A percentile compares a stretch with the other conserved stretches of the same genome.
These are phyloP conservation scores for Lepas anatifera DNA, from an alignment of 2,888 invertebrate species.

Conservation along the genomic window DNA sequence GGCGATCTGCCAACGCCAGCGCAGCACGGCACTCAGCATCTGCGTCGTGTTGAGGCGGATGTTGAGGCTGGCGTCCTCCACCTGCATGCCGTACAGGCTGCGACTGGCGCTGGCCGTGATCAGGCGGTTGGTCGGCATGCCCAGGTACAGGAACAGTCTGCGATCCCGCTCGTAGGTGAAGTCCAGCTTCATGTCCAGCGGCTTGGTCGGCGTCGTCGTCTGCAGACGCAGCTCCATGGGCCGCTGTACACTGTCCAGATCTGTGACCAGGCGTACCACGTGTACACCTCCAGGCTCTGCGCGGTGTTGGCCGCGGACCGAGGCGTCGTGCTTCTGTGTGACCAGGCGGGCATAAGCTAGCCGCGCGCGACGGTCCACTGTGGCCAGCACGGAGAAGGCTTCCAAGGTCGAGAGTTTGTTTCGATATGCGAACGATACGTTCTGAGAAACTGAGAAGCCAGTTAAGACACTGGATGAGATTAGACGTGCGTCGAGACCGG, in stretches of 20 bases:
- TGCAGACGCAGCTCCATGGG: not conserved
- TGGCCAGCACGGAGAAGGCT: not conserved
- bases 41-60: constrained; percentile 29
- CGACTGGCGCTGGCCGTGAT: constrained; percentile 27
- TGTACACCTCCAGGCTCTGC: not conserved
- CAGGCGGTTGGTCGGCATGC: constrained; percentile 28
- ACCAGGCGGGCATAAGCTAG: not conserved
- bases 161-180: not conserved
- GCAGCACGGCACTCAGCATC: constrained; percentile 27
- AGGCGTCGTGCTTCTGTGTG: not conserved
- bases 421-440: not conserved
- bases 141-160: not conserved
- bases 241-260: not conserved
- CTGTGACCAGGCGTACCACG: not conserved
- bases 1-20: constrained; percentile 29
- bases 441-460: not conserved
- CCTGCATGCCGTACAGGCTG: constrained; percentile 26
- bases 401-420: not conserved
- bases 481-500: not conserved
- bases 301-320: not conserved
- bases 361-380: not conserved
- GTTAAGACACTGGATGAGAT: not conserved
- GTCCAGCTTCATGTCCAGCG: not conserved
- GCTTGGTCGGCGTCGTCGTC: not conserved
- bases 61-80: constrained; percentile 27